Percentiles rank a stretch among this genome's conserved stretches.
These are phyloP conservation scores for Lochmaea crataegi DNA, from an alignment of 2,888 invertebrate species.

Conservation along the genomic window DNA sequence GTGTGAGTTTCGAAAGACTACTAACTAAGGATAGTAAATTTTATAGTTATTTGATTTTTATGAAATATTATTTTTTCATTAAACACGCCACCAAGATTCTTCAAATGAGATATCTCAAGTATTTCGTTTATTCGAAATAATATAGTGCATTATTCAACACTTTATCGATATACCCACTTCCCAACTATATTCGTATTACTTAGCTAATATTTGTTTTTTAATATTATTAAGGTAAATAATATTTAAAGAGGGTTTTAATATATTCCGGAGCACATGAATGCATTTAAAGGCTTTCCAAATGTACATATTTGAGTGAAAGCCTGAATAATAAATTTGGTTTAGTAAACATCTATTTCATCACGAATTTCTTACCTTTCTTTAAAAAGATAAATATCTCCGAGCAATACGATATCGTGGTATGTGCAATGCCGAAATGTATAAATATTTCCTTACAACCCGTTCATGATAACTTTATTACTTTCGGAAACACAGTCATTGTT, in stretches of 20 bases:
- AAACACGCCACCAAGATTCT: background rate
- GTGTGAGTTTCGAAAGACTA: background rate
- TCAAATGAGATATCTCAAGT: background rate
- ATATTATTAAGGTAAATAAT: too few relatives aligned
- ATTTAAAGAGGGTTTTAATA: background rate
- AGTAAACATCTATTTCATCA: slow-evolving; percentile 3
- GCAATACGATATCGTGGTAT: background rate
- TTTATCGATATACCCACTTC: background rate
- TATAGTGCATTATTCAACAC: too few relatives aligned
- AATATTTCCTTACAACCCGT: background rate
- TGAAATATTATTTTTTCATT: background rate
- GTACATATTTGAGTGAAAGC: slow-evolving; percentile 6
- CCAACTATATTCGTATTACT: too few relatives aligned
- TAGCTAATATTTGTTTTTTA: too few relatives aligned
- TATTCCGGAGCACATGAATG: too few relatives aligned
- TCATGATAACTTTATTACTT: background rate
- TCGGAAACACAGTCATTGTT: too few relatives aligned
- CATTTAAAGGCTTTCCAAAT: background rate
- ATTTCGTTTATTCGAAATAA: too few relatives aligned
- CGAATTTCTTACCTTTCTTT: background rate
- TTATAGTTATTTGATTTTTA: background rate
- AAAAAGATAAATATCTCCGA: background rate
- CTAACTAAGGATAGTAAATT: background rate
- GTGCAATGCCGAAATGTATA: background rate
- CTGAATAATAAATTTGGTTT: slow-evolving; percentile 1